Base-by-base conservation (phyloP, 1,140 invertebrate species). In the Arctopsyche grandis region DNA sequence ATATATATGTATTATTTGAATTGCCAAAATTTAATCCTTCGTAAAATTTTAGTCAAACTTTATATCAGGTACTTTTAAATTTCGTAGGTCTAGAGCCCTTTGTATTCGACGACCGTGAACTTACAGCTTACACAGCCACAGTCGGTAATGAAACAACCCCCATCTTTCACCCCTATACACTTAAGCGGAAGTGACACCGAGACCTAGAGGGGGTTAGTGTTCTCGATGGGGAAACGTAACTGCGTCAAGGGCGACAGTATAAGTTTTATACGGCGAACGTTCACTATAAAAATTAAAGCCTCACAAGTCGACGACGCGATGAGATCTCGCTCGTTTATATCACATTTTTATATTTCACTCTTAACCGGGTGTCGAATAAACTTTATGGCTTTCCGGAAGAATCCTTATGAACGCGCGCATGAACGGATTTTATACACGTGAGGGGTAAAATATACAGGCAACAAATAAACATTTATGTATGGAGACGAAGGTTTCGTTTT, bases 281-380 rank as follows among this genome's bases (percentile, higher is more conserved):
- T 74, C 22, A 74, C 46, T 74, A 74, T 74, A 74, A 74, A 74
- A 74, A 74, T 74, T 74, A 74, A 56, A 74, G 71, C 44, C 14
- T 48, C 21, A 3, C 44, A 7, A 38, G 29, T 4, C 29, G 29
- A 38, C 29, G 29, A 38, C 71, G 46, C n/a, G 12, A 56, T 26
- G 69, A 70, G 69, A 56, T 74, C 22, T 56, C 48, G 48, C n/a
- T 56, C n/a, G n/a, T 74, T 46, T 77, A 48, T 77, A 52, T 52
- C 12, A 48, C 21, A 46, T 69, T 77, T 77, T 66, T 77, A 77
- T 69, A 63, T 77, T 43, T 77, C 26, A 44, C 63, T 69, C 56
- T 63, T 77, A 77, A 66, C 56, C 16, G 75, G n/a, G 19, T 63
- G 75, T n/a, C 58, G 44, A 77, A 77, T 77, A 77, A 77, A 77